These are phyloP conservation scores for Sarcophaga bullata DNA, from an alignment of 1,140 invertebrate genomes.

Conservation along the genomic window DNA sequence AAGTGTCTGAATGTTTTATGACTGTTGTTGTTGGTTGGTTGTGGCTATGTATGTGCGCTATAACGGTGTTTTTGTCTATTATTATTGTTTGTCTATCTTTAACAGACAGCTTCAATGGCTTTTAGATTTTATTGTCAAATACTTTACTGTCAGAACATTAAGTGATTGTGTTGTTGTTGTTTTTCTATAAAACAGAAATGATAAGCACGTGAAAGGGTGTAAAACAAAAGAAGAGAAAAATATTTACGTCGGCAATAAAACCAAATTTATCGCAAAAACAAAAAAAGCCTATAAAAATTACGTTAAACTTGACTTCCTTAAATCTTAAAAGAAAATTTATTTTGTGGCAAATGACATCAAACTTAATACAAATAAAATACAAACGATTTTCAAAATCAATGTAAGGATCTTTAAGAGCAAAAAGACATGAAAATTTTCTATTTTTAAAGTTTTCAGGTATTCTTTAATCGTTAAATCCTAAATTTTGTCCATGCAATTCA, in stretches of 20 bases:
- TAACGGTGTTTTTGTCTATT: neutral
- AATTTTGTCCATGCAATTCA: too few species aligned
- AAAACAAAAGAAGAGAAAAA: neutral
- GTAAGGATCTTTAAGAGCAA: too few species aligned
- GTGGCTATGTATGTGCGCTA: too few species aligned
- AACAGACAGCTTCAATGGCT: conserved; percentile 2
- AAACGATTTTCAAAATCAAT: too few species aligned
- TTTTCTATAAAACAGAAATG: neutral
- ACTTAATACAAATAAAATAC: too few species aligned
- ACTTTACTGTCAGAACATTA: neutral
- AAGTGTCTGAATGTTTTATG: too few species aligned
- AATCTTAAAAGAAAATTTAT: neutral
- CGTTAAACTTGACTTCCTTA: neutral
- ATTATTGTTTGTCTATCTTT: neutral
- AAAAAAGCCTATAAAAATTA: neutral
- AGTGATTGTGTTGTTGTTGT: neutral
- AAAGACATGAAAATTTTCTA: too few species aligned
- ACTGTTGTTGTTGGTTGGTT: too few species aligned
- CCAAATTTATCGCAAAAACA: neutral
- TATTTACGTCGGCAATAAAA: neutral
- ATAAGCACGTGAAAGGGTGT: conserved; percentile 13
- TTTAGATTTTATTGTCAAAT: neutral
- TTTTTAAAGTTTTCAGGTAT: too few species aligned
- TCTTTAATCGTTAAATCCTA: too few species aligned
- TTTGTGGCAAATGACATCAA: too few species aligned